Evolutionary conservation across 2,797 vertebrate species (phyloP), one percentile per base, ranked within the genome.

Genomic region (Sylvia borin): DNA sequence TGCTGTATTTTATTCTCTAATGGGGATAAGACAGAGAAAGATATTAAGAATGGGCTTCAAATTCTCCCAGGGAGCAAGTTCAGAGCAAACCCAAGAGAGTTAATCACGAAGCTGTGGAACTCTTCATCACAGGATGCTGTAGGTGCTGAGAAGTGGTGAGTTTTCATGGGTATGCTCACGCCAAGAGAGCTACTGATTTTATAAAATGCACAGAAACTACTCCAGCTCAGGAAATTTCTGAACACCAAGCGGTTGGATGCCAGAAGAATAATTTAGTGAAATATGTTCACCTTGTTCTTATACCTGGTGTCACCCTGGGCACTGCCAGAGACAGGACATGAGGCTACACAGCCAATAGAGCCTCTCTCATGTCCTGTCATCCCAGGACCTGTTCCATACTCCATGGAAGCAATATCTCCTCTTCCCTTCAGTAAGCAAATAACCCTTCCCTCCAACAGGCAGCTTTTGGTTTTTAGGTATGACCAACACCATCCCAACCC

Each of bases 81-180:
- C 45, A 67, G 20, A 85, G n/a, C 45, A 67, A 71, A 29, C 13
- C 7, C 34, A 57, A 29, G 17, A 17, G 22, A 11, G 7, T 26
- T 67, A 16, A 15, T 48, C 3, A 1, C 57, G 62, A 45, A 60
- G 8, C 10, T 58, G 38, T 11, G 11, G 13, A 78, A 15, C 7
- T 60, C 17, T 54, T 66, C 26, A 27, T 5, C 10, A 43, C 51
- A 80, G 20, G 19, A 54, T 45, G 17, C 18, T 51, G 27, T 20
- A 26, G 25, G 14, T 72, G 22, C 19, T 86, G 31, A 51, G 32
- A 70, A 74, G 13, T 25, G 18, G 1, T 11, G 3, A 25, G 17
- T 32, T 43, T 67, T 55, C 31, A 17, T 10, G 26, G n/a, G 1
- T 16, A 11, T 0, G 0, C 16, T 70, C 73, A 55, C 3, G 8